phyloP scores from a whole-genome alignment of 35 echinoderm and acorn worm genomes.

The Apostichopus japonicus region DNA sequence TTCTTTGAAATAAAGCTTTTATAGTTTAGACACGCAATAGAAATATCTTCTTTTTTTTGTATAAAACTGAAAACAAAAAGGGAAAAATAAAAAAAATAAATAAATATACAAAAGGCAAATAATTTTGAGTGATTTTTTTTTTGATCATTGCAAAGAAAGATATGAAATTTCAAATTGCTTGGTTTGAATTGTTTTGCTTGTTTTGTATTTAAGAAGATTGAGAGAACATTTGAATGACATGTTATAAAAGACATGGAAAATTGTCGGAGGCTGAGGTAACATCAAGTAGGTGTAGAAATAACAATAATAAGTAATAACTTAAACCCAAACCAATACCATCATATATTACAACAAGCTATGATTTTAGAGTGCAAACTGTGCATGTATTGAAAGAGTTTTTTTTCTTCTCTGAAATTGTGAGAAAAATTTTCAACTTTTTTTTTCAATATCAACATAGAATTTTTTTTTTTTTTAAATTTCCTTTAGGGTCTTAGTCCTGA shows the following conservation, averaged over 20 bases:
- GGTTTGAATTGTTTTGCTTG: neutral
- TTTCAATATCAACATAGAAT: neutral
- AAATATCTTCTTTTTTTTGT: constrained; percentile 3
- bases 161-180: neutral
- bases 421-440: neutral
- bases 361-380: too few relatives aligned
- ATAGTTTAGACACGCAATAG: neutral
- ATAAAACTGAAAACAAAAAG: neutral
- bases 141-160: neutral
- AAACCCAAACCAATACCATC: too few relatives aligned
- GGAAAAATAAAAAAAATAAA: neutral
- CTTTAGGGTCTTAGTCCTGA: neutral
- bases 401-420: too few relatives aligned
- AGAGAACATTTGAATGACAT: neutral
- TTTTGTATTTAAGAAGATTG: neutral
- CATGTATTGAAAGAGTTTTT: too few relatives aligned
- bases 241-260: constrained; percentile 4
- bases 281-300: too few relatives aligned
- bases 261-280: too few relatives aligned
- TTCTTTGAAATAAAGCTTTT: constrained; percentile 10
- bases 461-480: neutral
- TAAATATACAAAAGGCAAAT: neutral
- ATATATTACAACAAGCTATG: too few relatives aligned
- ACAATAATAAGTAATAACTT: too few relatives aligned
- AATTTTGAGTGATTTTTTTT: neutral